Conservation (phyloP, 2,888 invertebrate genomes). For the Callyntrura sp. region DNA sequence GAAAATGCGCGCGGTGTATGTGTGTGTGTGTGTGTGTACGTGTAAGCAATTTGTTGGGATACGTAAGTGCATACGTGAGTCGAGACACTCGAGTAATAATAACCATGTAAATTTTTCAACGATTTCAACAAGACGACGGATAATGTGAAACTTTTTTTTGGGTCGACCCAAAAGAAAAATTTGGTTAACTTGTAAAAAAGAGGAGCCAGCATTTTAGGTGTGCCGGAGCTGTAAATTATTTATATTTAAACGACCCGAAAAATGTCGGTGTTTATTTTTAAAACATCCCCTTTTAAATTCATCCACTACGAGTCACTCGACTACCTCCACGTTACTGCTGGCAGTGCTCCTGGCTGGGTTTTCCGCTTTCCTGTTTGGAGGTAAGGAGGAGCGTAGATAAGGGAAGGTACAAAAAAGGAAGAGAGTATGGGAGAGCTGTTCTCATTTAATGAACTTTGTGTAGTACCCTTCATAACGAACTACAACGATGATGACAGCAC, state of each 20-base stretch:
- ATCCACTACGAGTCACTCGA: background rate
- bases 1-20: too few relatives aligned
- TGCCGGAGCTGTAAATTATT: background rate
- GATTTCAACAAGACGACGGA: too few relatives aligned
- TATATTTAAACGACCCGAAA: slow-evolving; percentile 27
- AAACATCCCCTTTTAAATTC: background rate
- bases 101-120: too few relatives aligned
- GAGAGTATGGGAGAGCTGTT: background rate
- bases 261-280: background rate
- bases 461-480: slow-evolving; percentile 6
- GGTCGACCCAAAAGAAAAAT: too few relatives aligned
- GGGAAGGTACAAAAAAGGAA: background rate
- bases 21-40: too few relatives aligned
- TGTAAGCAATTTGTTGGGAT: too few relatives aligned
- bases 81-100: too few relatives aligned
- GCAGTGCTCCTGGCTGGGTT: background rate
- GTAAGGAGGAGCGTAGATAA: background rate
- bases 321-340: background rate
- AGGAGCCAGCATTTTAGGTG: background rate
- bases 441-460: slow-evolving; percentile 40
- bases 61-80: too few relatives aligned
- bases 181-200: too few relatives aligned
- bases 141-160: too few relatives aligned
- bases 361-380: background rate
- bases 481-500: background rate